Evolutionary conservation across 1,140 invertebrate genomes (phyloP).

Genomic region (Coenobita brevimanus): DNA sequence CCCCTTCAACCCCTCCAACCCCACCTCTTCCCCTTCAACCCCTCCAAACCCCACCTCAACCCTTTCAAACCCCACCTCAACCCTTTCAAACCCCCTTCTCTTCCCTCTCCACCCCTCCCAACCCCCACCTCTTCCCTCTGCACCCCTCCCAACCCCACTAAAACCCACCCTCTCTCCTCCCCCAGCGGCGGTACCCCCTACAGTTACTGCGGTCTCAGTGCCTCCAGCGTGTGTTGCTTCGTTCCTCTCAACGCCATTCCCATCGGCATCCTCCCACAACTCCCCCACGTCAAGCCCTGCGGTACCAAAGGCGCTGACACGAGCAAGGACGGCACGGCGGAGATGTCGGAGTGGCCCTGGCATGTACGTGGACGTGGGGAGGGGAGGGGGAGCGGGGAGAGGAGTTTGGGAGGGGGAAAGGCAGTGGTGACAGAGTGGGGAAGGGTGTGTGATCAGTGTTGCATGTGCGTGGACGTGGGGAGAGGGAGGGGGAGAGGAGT

Average conservation of each 20-base stretch:
- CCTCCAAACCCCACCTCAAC: no score
- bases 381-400: no score
- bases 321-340: conserved; percentile 72
- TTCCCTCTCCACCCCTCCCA: background rate
- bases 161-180: background rate
- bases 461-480: no score
- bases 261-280: conserved; percentile 70
- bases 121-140: background rate
- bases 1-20: no score
- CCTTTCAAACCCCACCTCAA: no score
- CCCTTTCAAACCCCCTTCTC: no score
- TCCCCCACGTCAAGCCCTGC: conserved; percentile 70
- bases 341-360: conserved; percentile 75
- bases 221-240: conserved; percentile 75
- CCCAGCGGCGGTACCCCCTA: conserved; percentile 73
- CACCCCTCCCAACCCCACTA: no score
- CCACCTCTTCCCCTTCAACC: no score
- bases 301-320: conserved; percentile 72
- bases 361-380: conserved; percentile 76
- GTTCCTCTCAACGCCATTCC: conserved; percentile 71
- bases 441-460: no score
- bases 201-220: conserved; percentile 74
- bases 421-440: no score
- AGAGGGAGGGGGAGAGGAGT: no score
- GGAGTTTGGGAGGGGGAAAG: no score